Evolutionary conservation across 1,140 invertebrate species (phyloP).

Genomic region (Brevipalpus yothersi): DNA sequence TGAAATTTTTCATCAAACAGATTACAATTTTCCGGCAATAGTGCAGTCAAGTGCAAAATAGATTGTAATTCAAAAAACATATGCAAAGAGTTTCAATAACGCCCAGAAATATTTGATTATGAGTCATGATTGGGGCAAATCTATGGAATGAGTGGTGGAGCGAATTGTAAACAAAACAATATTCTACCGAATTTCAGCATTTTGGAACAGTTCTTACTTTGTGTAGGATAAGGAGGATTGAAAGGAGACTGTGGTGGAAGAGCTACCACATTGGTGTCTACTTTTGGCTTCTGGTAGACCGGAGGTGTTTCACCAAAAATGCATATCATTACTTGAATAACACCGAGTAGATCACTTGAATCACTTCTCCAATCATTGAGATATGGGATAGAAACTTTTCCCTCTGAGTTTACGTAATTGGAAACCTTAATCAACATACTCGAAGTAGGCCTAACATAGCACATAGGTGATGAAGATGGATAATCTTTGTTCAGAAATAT

Average conservation of each 20-base stretch:
- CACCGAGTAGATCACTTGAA: constrained; percentile 38
- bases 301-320: constrained; percentile 87
- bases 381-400: constrained; percentile 89
- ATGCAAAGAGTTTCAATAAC: too few species aligned
- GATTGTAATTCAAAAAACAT: too few species aligned
- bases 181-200: background rate
- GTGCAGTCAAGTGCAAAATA: too few species aligned
- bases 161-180: background rate
- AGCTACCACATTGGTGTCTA: constrained; percentile 7
- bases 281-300: constrained; percentile 36
- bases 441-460: constrained; percentile 79
- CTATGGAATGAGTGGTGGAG: background rate
- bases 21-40: too few species aligned
- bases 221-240: background rate
- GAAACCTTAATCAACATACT: constrained; percentile 91
- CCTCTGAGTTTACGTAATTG: constrained; percentile 76
- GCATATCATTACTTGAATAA: constrained; percentile 72
- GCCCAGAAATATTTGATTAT: too few species aligned
- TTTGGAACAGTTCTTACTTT: background rate
- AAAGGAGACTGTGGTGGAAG: background rate
- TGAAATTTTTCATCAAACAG: too few species aligned
- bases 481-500: constrained; percentile 92
- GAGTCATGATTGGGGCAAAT: background rate
- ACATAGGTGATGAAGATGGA: constrained; percentile 89
- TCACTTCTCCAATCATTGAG: constrained; percentile 79